Evolutionary conservation across 2,888 invertebrate genomes (phyloP), one percentile per base, ranked within the genome.

Genomic region (Periphyllus acericola): DNA sequence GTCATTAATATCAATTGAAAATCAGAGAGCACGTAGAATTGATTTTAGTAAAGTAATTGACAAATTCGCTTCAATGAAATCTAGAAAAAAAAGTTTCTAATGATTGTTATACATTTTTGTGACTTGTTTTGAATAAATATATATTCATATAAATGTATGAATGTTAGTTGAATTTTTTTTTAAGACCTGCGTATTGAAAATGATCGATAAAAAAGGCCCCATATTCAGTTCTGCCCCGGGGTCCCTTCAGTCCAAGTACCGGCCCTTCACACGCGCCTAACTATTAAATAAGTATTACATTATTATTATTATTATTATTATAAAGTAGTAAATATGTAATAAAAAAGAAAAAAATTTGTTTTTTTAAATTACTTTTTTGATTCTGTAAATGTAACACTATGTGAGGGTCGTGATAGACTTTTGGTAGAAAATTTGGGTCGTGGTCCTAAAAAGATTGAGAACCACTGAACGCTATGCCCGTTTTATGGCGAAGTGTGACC

Each of bases 1-100:
- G 72, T 72, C 72, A 72, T 72, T 72, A 72, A 21, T 55, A 81
- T 60, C 34, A 8, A 55, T 60, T 32, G 66, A 36, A 32, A 81
- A 81, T 60, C 72, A 72, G 21, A 72, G 72, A 34, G 72, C 72
- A 32, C 72, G 72, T 21, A 34, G 17, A 21, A 32, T 72, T 72
- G 19, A 72, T 72, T 72, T 34, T 32, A n/a, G 34, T 32, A 72
- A 72, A 34, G 72, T 72, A 25, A 66, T 66, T 66, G 60, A 66
- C n/a, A n/a, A n/a, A n/a, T n/a, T n/a, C n/a, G n/a, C n/a, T n/a
- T n/a, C n/a, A n/a, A n/a, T n/a, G n/a, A 66, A 8, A 66, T 66
- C 21, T 21, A 25, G 25, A 19, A 66, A 66, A 66, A 66, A 19
- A 66, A 66, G 25, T 8, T 66, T 66, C 25, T 4, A 66, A 66